These are phyloP conservation scores for Leptopilina drosophilae DNA, from an alignment of 2,888 invertebrate species.

Conservation along the genomic window DNA sequence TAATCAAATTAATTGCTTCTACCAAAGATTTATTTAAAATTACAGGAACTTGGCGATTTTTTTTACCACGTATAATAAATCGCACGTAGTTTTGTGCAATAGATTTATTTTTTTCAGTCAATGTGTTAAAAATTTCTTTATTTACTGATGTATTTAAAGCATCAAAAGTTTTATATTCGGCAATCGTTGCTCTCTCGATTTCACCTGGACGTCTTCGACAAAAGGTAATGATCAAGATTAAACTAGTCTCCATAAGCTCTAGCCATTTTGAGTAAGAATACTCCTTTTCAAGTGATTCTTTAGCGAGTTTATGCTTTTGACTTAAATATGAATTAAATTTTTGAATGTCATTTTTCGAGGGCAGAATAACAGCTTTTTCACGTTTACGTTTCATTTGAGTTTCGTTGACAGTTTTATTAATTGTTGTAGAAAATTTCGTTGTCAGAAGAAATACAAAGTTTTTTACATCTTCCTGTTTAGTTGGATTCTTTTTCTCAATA, in stretches of 20 bases:
- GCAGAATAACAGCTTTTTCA: constrained; percentile 29
- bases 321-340: constrained; percentile 32
- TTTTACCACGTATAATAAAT: constrained; percentile 42
- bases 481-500: constrained; percentile 50
- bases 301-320: background rate
- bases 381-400: constrained; percentile 6
- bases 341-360: constrained; percentile 21
- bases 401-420: constrained; percentile 54
- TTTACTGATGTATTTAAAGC: background rate
- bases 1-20: constrained; percentile 9
- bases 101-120: background rate
- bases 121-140: background rate
- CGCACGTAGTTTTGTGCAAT: constrained; percentile 35
- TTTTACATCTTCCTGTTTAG: constrained; percentile 45
- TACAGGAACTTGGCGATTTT: constrained; percentile 37
- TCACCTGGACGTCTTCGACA: constrained; percentile 49
- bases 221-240: constrained; percentile 43
- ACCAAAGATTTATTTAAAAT: background rate
- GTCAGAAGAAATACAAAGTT: constrained; percentile 53
- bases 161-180: constrained; percentile 32
- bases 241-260: constrained; percentile 39
- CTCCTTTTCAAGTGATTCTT: background rate
- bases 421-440: constrained; percentile 46
- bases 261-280: background rate
- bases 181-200: constrained; percentile 40